Percentiles rank a stretch among this genome's conserved stretches.
Conservation (phyloP, 2,113 vertebrate species). For the Sylvia atricapilla region DNA sequence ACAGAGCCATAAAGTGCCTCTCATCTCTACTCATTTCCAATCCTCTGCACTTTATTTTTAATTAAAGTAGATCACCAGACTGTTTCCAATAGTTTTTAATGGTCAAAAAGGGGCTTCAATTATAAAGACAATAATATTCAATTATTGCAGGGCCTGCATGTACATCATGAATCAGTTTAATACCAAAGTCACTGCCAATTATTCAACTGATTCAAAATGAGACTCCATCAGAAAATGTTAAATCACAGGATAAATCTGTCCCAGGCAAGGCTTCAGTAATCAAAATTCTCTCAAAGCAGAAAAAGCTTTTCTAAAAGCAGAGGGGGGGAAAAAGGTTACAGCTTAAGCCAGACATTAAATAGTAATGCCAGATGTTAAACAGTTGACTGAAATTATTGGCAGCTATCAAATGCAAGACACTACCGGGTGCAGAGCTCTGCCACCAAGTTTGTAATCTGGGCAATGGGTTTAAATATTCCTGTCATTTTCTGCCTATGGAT, state of each 20-base stretch:
- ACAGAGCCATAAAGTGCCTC: neutral
- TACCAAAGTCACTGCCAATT: conserved; percentile 35
- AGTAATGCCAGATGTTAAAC: conserved; percentile 62
- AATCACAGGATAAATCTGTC: conserved; percentile 42
- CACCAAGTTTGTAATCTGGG: conserved; percentile 20
- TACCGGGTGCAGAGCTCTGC: conserved; percentile 17
- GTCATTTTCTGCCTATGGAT: conserved; percentile 50
- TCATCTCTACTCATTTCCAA: neutral
- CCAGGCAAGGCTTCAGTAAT: conserved; percentile 7
- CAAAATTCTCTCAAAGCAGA: conserved; percentile 19
- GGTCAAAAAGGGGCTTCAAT: neutral
- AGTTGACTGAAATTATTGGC: conserved; percentile 58
- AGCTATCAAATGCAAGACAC: conserved; percentile 30
- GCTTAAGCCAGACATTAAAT: conserved; percentile 36
- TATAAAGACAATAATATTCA: conserved; percentile 17
- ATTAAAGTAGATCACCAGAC: conserved; percentile 23
- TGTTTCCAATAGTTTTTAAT: conserved; percentile 32
- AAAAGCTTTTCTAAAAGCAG: conserved; percentile 24
- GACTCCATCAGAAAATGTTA: conserved; percentile 24
- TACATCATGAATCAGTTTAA: conserved; percentile 43
- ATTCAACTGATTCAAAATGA: conserved; percentile 5
- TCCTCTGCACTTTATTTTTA: conserved; percentile 18
- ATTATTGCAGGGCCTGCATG: conserved; percentile 9
- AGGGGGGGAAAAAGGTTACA: neutral
- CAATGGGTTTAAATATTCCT: conserved; percentile 5